These are phyloP conservation scores for Scaptomyza cyrtandrae DNA, from an alignment of 2,888 invertebrate genomes.

Conservation along the genomic window DNA sequence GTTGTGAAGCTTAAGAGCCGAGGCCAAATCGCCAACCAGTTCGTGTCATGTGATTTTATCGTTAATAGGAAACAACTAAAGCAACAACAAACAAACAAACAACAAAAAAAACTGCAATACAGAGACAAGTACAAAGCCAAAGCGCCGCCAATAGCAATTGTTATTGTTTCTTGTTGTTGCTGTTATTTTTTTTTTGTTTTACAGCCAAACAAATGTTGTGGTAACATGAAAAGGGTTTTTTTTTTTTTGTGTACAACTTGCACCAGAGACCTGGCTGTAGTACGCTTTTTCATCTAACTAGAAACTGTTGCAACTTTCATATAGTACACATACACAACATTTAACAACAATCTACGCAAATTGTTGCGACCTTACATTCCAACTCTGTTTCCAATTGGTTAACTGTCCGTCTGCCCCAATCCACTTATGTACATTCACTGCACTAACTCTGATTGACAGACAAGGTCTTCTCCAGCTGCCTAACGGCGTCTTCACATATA, in stretches of 20 bases:
- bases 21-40: conserved; percentile 76
- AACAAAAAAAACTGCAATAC: conserved; percentile 34
- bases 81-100: conserved; percentile 31
- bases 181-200: background rate
- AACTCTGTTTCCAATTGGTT: conserved; percentile 1
- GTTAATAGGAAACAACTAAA: conserved; percentile 79
- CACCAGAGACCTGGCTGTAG: conserved; percentile 18
- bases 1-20: conserved; percentile 43
- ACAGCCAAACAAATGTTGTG: conserved; percentile 68
- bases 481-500: background rate
- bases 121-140: conserved; percentile 75
- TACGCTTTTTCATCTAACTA: background rate
- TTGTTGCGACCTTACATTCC: conserved; percentile 28
- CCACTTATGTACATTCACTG: conserved; percentile 11
- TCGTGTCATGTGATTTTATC: conserved; percentile 80
- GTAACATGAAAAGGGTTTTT: conserved; percentile 74
- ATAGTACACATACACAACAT: conserved; percentile 38
- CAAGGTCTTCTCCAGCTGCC: conserved; percentile 58
- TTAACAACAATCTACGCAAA: conserved; percentile 57
- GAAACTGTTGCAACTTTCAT: conserved; percentile 63
- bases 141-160: conserved; percentile 69
- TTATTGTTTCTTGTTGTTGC: conserved; percentile 37
- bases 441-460: conserved; percentile 44
- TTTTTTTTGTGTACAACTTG: conserved; percentile 20
- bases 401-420: background rate